Percentiles rank a stretch among this genome's conserved stretches.
These are phyloP conservation scores for Lasioglossum pauxillum DNA, from an alignment of 2,888 invertebrate species.

Conservation along the genomic window DNA sequence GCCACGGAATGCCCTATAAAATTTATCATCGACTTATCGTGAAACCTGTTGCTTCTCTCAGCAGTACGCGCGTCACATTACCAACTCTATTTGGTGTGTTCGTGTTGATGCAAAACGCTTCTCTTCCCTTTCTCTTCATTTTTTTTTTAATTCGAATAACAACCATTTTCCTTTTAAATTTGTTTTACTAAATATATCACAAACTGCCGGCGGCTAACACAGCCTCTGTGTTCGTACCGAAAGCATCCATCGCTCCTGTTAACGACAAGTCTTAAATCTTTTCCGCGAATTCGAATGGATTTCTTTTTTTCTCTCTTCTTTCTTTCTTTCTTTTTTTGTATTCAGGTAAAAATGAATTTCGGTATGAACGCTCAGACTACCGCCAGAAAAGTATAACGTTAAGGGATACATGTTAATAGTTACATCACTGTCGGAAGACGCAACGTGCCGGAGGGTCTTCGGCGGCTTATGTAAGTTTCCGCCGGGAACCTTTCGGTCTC, in stretches of 20 bases:
- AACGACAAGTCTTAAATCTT: neutral
- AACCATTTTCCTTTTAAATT: slow-evolving; percentile 77
- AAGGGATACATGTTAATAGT: slow-evolving; percentile 83
- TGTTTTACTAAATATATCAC: slow-evolving; percentile 84
- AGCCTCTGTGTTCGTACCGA: slow-evolving; percentile 70
- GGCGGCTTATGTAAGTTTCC: slow-evolving; percentile 46
- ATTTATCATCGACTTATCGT: slow-evolving; percentile 53
- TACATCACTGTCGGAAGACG: slow-evolving; percentile 82
- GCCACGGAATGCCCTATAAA: slow-evolving; percentile 69
- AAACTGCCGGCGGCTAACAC: slow-evolving; percentile 81
- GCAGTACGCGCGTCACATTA: slow-evolving; percentile 61
- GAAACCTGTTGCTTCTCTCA: slow-evolving; percentile 58
- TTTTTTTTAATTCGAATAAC: slow-evolving; percentile 78
- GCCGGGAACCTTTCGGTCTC: slow-evolving; percentile 66
- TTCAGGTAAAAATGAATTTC: neutral
- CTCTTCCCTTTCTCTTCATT: slow-evolving; percentile 52
- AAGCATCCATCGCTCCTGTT: slow-evolving; percentile 34
- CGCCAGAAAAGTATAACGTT: slow-evolving; percentile 83
- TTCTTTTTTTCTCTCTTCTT: neutral
- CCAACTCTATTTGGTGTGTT: slow-evolving; percentile 67
- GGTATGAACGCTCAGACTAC: slow-evolving; percentile 69
- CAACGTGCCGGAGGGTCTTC: slow-evolving; percentile 63
- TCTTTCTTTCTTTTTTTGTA: neutral
- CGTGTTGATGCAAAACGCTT: slow-evolving; percentile 80
- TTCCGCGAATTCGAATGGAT: neutral